phyloP scores from a whole-genome alignment of 1,140 invertebrate species.

The Heterodera carotae region DNA sequence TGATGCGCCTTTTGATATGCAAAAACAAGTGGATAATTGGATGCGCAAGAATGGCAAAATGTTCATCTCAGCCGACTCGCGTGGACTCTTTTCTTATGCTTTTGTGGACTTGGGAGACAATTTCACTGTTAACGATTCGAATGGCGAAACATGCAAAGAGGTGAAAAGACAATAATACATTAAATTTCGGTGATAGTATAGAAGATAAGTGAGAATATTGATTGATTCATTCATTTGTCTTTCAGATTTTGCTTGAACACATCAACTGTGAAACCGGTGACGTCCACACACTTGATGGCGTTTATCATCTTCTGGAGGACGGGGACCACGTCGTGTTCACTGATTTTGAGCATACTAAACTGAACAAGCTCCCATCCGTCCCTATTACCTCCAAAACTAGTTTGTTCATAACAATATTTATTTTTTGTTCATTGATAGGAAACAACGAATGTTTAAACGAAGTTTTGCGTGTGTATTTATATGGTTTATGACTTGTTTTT shows the following conservation, averaged over 20 bases:
- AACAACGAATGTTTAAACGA: too few species aligned
- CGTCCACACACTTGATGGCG: conserved; percentile 69
- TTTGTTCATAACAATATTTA: conserved; percentile 58
- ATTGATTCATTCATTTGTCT: too few species aligned
- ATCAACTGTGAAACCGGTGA: conserved; percentile 62
- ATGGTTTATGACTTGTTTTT: too few species aligned
- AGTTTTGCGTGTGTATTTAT: too few species aligned
- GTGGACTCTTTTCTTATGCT: conserved; percentile 81
- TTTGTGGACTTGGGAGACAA: conserved; percentile 67
- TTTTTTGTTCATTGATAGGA: background rate
- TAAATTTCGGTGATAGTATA: too few species aligned
- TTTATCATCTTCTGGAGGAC: conserved; percentile 74
- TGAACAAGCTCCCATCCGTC: conserved; percentile 84
- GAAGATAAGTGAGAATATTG: too few species aligned
- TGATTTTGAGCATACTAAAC: conserved; percentile 89
- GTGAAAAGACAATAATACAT: too few species aligned
- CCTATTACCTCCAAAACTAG: conserved; percentile 74
- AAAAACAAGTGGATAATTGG: conserved; percentile 78
- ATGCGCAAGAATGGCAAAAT: conserved; percentile 81
- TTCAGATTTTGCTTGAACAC: conserved; percentile 57
- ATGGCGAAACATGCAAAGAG: conserved; percentile 69
- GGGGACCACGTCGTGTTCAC: conserved; percentile 94
- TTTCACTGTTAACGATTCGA: conserved; percentile 67
- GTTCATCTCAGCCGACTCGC: conserved; percentile 84
- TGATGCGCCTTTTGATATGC: conserved; percentile 76